Evolutionary conservation across 2,888 invertebrate species (phyloP), one percentile per base, ranked within the genome.

Genomic region (Sphaerophoria rueppellii): DNA sequence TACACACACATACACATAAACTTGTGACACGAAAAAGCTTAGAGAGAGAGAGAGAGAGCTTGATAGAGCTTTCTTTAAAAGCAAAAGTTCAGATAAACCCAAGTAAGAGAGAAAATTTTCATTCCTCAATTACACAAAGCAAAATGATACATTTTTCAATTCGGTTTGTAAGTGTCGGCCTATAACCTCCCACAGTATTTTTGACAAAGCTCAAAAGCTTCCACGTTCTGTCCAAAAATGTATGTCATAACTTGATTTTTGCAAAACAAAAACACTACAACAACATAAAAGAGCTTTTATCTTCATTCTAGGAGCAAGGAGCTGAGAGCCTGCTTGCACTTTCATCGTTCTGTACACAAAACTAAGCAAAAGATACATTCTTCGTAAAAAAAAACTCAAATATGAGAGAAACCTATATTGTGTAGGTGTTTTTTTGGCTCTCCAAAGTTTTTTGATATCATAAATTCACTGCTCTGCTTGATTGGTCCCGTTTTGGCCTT

Each of bases 171-270:
- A 55, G 57, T 71, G 50, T 12, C 24, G 24, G 24, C 24, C 24
- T 24, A 54, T 46, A 37, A 70, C 65, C 65, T 74, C 70, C 61
- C 55, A 70, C 52, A 58, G 67, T 67, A 6, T 37, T 16, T 50
- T 14, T 6, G 9, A 57, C 7, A n/a, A 63, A 78, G 82, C 82
- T 82, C 24, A 6, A 12, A 24, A 24, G 70, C 57, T 50, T 24
- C 24, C n/a, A 11, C 57, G 32, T 63, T 70, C 73, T 61, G 50
- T 14, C 61, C 48, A 57, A 61, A 65, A 79, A 83, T 85, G 75
- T 80, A 73, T 80, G 80, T 85, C 85, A 80, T 85, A 85, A 69
- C 73, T 73, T 58, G 54, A 80, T 70, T 69, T 80, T 76, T 63
- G 46, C 14, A 9, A 52, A 65, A 50, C 50, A 37, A 58, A 40